A percentile compares a stretch with the other conserved stretches of the same genome.
Conservation (phyloP, 2,797 vertebrate species). For the Smutsia temminckii region DNA sequence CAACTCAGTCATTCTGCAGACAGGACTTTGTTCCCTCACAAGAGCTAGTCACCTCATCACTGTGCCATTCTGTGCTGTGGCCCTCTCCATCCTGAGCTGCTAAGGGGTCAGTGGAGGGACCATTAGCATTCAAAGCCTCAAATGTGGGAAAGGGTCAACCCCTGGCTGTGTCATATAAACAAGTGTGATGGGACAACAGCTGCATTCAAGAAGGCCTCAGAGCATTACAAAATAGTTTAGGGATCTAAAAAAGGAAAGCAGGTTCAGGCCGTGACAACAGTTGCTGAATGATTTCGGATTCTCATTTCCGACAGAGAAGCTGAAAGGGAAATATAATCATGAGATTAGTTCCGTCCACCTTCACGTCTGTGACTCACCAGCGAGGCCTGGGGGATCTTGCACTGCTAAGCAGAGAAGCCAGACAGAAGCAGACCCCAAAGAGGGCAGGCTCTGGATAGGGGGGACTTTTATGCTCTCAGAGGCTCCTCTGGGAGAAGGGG, state of each 20-base stretch:
- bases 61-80: accelerated
- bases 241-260: not conserved
- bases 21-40: not conserved
- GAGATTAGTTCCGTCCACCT: not conserved
- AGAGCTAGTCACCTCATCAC: not conserved
- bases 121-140: not conserved
- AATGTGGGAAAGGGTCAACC: not conserved
- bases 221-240: not conserved
- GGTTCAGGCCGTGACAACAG: not conserved
- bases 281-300: constrained; percentile 21
- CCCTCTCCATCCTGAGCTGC: too few relatives aligned
- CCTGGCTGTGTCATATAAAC: not conserved
- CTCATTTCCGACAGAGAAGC: not conserved
- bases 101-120: not conserved
- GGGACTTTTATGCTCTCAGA: not conserved
- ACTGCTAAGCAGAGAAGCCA: not conserved
- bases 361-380: not conserved
- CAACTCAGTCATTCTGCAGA: accelerated
- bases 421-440: not conserved
- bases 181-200: not conserved
- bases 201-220: not conserved
- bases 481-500: not conserved
- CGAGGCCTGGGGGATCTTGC: not conserved
- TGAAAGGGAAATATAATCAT: not conserved
- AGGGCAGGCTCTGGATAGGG: not conserved